phyloP scores from a whole-genome alignment of 2,888 invertebrate species.

The Aphodius sticticus region DNA sequence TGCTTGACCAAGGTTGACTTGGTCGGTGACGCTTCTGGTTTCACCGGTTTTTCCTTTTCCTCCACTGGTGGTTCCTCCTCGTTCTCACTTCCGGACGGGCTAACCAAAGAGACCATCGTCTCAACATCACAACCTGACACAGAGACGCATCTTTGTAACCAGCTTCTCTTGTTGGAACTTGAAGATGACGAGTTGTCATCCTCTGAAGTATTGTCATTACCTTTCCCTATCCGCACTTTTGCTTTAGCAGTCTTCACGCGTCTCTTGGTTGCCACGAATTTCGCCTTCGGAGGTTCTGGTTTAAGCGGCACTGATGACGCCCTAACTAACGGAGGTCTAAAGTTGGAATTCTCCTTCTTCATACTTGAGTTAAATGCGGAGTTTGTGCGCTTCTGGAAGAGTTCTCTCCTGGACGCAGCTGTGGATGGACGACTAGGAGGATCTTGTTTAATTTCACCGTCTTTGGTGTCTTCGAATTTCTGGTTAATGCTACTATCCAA shows the following conservation, averaged over 20 bases:
- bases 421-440: conserved; percentile 50
- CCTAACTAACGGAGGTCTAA: conserved; percentile 53
- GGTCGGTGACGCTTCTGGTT: conserved; percentile 30
- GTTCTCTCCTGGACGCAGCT: conserved; percentile 53
- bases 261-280: conserved; percentile 52
- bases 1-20: conserved; percentile 6
- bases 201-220: conserved; percentile 28
- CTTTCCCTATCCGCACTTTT: conserved; percentile 35
- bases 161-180: conserved; percentile 29
- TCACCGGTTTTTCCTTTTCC: conserved; percentile 37
- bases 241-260: conserved; percentile 43
- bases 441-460: not conserved
- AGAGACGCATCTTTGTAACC: conserved; percentile 47
- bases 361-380: conserved; percentile 53
- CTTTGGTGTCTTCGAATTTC: conserved; percentile 12
- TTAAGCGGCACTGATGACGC: conserved; percentile 54
- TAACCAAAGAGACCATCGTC: conserved; percentile 73
- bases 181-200: conserved; percentile 17
- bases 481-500: conserved; percentile 22
- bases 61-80: conserved; percentile 53
- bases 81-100: conserved; percentile 71
- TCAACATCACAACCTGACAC: conserved; percentile 61
- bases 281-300: conserved; percentile 46
- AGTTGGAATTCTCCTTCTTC: conserved; percentile 40
- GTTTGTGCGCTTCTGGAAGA: conserved; percentile 56